These are phyloP conservation scores for Aurelia sp. DNA, from an alignment of 30 jellyfish, hydroid and myxozoan genomes.

Conservation along the genomic window DNA sequence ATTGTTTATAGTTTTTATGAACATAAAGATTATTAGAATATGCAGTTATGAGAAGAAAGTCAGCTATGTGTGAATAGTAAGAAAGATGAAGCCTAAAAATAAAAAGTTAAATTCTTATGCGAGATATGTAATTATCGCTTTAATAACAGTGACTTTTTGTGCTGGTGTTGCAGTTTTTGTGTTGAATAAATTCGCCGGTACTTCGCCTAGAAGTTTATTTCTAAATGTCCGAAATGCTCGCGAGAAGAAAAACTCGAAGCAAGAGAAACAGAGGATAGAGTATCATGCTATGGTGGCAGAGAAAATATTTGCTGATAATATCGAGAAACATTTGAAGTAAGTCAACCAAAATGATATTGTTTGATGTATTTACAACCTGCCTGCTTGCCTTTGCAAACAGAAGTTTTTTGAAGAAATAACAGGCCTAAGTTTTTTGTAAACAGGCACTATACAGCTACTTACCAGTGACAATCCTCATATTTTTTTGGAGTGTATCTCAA, in stretches of 20 bases:
- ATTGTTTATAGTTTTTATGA: too few species aligned
- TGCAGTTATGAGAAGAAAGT: too few species aligned
- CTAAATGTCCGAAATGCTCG: slow-evolving; percentile 14
- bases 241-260: slow-evolving; percentile 27
- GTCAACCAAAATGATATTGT: neutral
- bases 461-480: too few species aligned
- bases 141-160: slow-evolving; percentile 13
- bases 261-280: slow-evolving; percentile 65
- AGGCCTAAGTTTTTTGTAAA: too few species aligned
- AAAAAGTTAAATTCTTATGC: neutral
- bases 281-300: slow-evolving; percentile 88
- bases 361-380: neutral
- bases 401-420: too few species aligned
- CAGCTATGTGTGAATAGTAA: neutral
- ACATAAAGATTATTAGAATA: too few species aligned
- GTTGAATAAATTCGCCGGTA: slow-evolving; percentile 4
- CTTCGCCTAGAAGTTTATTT: neutral
- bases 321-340: slow-evolving; percentile 74
- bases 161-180: slow-evolving; percentile 23
- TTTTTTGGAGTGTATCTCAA: too few species aligned
- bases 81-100: slow-evolving; percentile 10
- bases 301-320: slow-evolving; percentile 71
- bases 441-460: too few species aligned
- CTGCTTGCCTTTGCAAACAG: neutral
- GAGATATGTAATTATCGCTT: neutral